These are phyloP conservation scores for Leptopterna dolabrata DNA, from an alignment of 2,888 invertebrate species.

Conservation along the genomic window DNA sequence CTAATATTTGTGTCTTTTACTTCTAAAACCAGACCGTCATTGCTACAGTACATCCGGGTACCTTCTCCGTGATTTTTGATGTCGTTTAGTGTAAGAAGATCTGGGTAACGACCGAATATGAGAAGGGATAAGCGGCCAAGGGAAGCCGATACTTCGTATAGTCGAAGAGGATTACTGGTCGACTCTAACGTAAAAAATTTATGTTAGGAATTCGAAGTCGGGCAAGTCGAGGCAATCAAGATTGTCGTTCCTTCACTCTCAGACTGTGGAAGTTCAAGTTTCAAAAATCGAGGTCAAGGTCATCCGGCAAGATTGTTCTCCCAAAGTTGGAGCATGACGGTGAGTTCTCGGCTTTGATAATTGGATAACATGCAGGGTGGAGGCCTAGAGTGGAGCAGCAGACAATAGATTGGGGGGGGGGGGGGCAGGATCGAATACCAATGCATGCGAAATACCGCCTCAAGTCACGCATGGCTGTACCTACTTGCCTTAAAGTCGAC, in stretches of 20 bases:
- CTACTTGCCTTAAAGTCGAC: neutral
- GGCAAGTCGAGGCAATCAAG: too few relatives aligned
- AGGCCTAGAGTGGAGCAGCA: neutral
- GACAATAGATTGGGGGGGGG: neutral
- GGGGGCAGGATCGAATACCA: neutral
- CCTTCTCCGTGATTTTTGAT: too few relatives aligned
- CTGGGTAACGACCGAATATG: too few relatives aligned
- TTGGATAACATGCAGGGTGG: neutral
- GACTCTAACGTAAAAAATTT: too few relatives aligned
- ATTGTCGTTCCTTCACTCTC: neutral
- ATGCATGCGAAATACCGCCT: neutral
- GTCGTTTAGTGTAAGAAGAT: too few relatives aligned
- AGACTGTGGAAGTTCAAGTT: neutral
- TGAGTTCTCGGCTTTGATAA: neutral
- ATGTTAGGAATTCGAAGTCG: too few relatives aligned
- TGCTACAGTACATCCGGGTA: too few relatives aligned
- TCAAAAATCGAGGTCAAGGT: slow-evolving; percentile 2
- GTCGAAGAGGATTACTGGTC: too few relatives aligned
- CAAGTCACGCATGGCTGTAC: neutral
- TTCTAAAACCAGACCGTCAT: too few relatives aligned
- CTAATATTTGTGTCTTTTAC: too few relatives aligned
- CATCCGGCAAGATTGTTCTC: neutral
- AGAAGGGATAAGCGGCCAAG: too few relatives aligned
- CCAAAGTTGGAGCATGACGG: neutral
- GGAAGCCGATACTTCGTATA: too few relatives aligned